Percentiles rank a stretch among this genome's conserved stretches.
Conservation (phyloP, 2,797 vertebrate species). For the Enteromius treurensis region DNA sequence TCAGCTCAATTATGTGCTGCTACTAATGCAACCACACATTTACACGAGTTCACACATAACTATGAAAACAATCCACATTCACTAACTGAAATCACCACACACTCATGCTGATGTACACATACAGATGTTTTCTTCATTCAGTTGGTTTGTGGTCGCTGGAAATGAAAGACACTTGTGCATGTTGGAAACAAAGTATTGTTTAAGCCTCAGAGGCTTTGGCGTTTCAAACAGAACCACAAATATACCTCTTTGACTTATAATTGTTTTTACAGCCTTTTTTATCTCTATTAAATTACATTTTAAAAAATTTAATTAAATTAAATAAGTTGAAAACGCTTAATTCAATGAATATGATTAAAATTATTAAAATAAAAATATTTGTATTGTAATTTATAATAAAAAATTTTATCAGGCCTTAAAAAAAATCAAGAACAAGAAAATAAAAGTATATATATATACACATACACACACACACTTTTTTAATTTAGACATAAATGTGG, state of each 20-base stretch:
- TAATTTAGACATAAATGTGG: too few relatives aligned
- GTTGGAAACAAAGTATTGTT: constrained; percentile 44
- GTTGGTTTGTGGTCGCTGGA: background rate
- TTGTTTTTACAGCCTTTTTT: background rate
- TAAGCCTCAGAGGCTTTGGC: background rate
- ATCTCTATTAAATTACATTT: background rate
- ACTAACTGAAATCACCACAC: constrained; percentile 4
- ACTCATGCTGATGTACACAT: constrained; percentile 1
- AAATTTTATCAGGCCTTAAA: too few relatives aligned
- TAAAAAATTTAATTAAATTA: background rate
- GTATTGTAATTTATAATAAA: background rate
- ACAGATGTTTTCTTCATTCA: constrained; percentile 42
- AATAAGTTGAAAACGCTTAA: background rate
- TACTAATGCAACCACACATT: constrained; percentile 12
- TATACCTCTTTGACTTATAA: background rate
- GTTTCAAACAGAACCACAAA: background rate
- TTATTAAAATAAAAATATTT: background rate
- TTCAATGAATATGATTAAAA: background rate
- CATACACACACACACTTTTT: too few relatives aligned
- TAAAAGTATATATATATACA: too few relatives aligned
- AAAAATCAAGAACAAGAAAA: too few relatives aligned
- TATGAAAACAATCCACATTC: constrained; percentile 14
- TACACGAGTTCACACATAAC: background rate
- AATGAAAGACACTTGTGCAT: constrained; percentile 26
- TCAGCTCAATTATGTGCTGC: background rate